A percentile compares a stretch with the other conserved stretches of the same genome.
These are phyloP conservation scores for chimpanzee (Pan troglodytes) DNA, from an alignment of 2,113 vertebrate species.

Conservation along the genomic window NHGRI_mPanTro3-v2.1_pri NC_072421.2:30290501-30291000, in stretches of 20 bases:
- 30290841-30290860: background rate
- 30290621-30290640: background rate
- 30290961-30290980: background rate
- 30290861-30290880: background rate
- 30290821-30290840: background rate
- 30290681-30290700: background rate
- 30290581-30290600: background rate
- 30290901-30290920: background rate
- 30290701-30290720: background rate
- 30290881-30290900: background rate
- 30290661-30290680: background rate
- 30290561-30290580: background rate
- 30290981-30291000: background rate
- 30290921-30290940: background rate
- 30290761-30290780: conserved; percentile 11
- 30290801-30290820: background rate
- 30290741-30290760: background rate
- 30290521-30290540: background rate
- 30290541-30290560: background rate
- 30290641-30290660: background rate
- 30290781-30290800: background rate
- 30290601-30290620: background rate
- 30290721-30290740: background rate
- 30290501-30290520: background rate
- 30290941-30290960: background rate